A percentile compares a stretch with the other conserved stretches of the same genome.
phyloP scores from a whole-genome alignment of 2,113 vertebrate genomes.

The Zosterops lateralis region DNA sequence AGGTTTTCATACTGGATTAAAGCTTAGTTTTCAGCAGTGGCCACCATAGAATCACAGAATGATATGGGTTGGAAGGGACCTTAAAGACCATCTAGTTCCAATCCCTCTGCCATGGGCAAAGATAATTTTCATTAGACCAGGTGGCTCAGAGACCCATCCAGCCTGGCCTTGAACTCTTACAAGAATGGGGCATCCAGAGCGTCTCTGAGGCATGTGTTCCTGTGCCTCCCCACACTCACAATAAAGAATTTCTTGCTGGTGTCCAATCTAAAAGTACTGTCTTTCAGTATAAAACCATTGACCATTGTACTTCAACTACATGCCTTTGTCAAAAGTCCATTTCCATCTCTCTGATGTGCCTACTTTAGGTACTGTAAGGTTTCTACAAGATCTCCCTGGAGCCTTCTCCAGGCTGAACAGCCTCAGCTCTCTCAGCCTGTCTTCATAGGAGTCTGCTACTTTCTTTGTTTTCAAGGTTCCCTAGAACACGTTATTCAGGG shows the following conservation, averaged over 20 bases:
- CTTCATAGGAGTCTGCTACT: background rate
- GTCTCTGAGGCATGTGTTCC: background rate
- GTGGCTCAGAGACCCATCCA: background rate
- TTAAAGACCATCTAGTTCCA: background rate
- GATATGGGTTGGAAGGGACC: background rate
- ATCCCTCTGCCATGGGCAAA: background rate
- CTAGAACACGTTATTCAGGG: fast-evolving
- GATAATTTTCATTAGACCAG: background rate
- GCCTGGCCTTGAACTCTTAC: background rate
- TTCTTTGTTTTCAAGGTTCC: background rate
- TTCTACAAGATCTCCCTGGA: background rate
- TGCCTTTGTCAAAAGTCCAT: background rate
- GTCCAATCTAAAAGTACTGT: background rate
- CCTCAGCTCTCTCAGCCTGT: background rate
- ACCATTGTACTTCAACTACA: background rate
- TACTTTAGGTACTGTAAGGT: background rate
- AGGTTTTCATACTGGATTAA: background rate
- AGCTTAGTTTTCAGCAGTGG: background rate
- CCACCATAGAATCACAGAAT: background rate
- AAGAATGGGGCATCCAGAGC: background rate
- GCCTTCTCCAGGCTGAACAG: background rate
- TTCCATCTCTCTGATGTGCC: background rate
- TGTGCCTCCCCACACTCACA: background rate
- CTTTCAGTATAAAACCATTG: background rate
- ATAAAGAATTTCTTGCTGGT: background rate